These are phyloP conservation scores for Drosophila albomicans DNA, from an alignment of 1,140 invertebrate species.

Conservation along the genomic window DNA sequence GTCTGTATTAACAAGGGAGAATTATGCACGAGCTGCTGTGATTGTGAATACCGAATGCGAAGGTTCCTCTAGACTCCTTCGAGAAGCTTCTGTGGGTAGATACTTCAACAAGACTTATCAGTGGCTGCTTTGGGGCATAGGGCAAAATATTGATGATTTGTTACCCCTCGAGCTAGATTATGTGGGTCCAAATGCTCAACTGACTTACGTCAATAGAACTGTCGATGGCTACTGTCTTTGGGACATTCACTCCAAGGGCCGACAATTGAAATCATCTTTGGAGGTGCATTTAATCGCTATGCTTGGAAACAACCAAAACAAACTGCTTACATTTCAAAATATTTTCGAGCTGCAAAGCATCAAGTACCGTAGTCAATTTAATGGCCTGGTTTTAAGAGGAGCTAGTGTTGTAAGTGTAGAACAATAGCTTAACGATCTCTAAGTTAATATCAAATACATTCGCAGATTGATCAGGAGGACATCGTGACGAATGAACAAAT, in stretches of 20 bases:
- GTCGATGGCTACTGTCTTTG: conserved; percentile 50
- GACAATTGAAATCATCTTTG: conserved; percentile 55
- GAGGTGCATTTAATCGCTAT: conserved; percentile 60
- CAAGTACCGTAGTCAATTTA: conserved; percentile 59
- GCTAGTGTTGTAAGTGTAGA: conserved; percentile 66
- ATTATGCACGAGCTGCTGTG: conserved; percentile 55
- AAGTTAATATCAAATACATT: neutral
- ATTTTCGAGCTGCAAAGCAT: conserved; percentile 68
- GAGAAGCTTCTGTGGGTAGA: conserved; percentile 47
- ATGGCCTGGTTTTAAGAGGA: conserved; percentile 61
- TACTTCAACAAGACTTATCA: conserved; percentile 78
- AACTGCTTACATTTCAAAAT: conserved; percentile 30
- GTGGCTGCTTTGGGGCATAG: conserved; percentile 66
- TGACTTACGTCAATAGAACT: conserved; percentile 67
- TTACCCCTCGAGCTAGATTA: conserved; percentile 58
- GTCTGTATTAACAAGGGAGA: conserved; percentile 47
- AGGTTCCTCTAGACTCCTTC: conserved; percentile 34
- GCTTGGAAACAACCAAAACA: neutral
- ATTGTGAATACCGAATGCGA: conserved; percentile 57
- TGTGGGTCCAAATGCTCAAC: conserved; percentile 73
- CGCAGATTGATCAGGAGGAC: conserved; percentile 74
- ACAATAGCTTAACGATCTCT: neutral
- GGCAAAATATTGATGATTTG: conserved; percentile 37
- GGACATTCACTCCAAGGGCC: conserved; percentile 75
- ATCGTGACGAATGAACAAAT: conserved; percentile 70